Evolutionary conservation across 2,113 vertebrate species (phyloP).

Genomic region (Catagonus wagneri): DNA sequence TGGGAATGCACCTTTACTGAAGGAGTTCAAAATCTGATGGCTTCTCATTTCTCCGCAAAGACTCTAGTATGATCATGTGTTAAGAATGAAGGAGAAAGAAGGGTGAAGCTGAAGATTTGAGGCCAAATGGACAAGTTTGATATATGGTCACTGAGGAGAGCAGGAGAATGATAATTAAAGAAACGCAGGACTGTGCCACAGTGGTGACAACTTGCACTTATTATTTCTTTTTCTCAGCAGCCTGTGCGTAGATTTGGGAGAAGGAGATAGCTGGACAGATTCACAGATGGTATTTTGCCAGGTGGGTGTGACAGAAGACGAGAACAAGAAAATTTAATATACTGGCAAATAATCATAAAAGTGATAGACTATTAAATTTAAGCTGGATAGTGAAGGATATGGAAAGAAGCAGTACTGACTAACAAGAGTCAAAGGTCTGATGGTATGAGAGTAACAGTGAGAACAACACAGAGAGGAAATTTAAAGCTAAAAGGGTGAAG

Average conservation of each 20-base stretch:
- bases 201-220: not conserved
- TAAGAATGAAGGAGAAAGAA: not conserved
- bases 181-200: not conserved
- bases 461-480: not conserved
- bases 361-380: not conserved
- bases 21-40: not conserved
- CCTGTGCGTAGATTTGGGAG: not conserved
- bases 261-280: not conserved
- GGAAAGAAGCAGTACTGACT: not conserved
- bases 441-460: not conserved
- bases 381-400: not conserved
- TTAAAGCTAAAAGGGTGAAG: not conserved
- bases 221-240: constrained; percentile 8
- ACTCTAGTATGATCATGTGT: not conserved
- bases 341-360: not conserved
- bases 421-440: not conserved
- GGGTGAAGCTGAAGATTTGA: not conserved
- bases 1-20: not conserved
- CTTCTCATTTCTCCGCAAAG: not conserved
- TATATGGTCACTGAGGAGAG: not conserved
- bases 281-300: not conserved
- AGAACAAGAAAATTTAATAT: not conserved
- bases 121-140: not conserved
- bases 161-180: not conserved
- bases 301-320: not conserved